These are phyloP conservation scores for Muraenolepis orangiensis DNA, from an alignment of 2,797 vertebrate species.

Conservation along the genomic window DNA sequence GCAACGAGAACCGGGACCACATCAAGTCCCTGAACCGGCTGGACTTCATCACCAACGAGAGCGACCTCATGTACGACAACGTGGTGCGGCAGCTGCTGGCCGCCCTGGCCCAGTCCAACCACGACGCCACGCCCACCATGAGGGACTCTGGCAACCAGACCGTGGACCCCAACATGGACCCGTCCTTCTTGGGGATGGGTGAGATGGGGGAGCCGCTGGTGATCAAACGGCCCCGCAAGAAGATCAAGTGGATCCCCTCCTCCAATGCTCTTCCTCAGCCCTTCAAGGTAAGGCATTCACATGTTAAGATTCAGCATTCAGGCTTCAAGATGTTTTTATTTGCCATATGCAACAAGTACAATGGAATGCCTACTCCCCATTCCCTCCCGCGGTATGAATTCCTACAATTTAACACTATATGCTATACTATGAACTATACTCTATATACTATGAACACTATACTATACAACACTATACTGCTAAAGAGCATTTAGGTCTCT, in stretches of 20 bases:
- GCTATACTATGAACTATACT: no score
- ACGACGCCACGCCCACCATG: constrained; percentile 91
- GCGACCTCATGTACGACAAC: constrained; percentile 98
- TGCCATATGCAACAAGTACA: no score
- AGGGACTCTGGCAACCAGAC: constrained; percentile 93
- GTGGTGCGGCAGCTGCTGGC: constrained; percentile 95
- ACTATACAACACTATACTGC: no score
- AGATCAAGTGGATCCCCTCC: constrained; percentile 95
- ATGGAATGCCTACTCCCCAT: no score
- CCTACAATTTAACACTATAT: no score
- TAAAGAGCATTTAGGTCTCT: background rate
- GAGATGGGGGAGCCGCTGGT: constrained; percentile 87
- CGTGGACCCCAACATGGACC: constrained; percentile 85
- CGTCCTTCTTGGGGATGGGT: constrained; percentile 80
- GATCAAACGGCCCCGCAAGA: constrained; percentile 93
- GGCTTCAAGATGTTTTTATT: no score
- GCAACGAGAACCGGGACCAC: constrained; percentile 98
- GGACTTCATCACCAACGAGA: constrained; percentile 99
- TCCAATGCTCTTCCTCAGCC: constrained; percentile 93
- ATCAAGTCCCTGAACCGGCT: constrained; percentile 97
- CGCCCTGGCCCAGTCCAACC: constrained; percentile 94
- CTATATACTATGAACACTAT: no score
- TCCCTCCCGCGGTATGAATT: no score
- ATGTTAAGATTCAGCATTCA: no score
- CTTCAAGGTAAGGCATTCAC: constrained; percentile 77